Evolutionary conservation across 2,113 vertebrate genomes (phyloP), one percentile per base, ranked within the genome.

Genomic region (Toxostoma redivivum): DNA sequence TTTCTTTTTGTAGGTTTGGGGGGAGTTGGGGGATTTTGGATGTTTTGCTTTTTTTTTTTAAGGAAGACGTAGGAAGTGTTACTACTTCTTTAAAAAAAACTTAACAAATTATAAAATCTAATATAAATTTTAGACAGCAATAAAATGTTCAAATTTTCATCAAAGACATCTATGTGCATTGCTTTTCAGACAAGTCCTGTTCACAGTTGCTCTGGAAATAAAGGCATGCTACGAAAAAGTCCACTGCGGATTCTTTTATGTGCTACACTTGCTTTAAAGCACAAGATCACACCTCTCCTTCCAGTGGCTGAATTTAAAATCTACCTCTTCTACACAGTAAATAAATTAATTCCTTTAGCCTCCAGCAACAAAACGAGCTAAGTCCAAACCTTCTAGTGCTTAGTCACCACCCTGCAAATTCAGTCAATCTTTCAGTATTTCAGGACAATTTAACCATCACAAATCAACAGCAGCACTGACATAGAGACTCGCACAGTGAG

Each of bases 131-230:
- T 48, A 45, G 10, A 57, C 11, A 45, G 6, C 8, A 80, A 57
- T 21, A 40, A 65, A 66, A 88, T 40, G 13, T 23, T 89, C 40
- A 71, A 2, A 50, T 74, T 92, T 70, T 58, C 14, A 47, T 51
- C 16, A 66, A 30, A 90, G 47, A 45, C 38, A 54, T 21, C 22
- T 62, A 57, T 1, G 6, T 8, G 37, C 12, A 47, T 22, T 73
- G 19, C 14, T 78, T 91, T 89, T 81, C 60, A 78, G 53, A 35
- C 15, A 40, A 90, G 18, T 10, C 11, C 40, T 60, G 5, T 72
- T 86, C 53, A 81, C 31, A 82, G 38, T 8, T 80, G 37, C 37
- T 72, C 22, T 82, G 37, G 20, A 85, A 94, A 79, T 48, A 90
- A 87, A 81, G 31, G 12, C 37, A 69, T 44, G 17, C 15, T 44